Base-by-base conservation (phyloP, 2,888 invertebrate genomes). In the Meteorus cinctellus region DNA sequence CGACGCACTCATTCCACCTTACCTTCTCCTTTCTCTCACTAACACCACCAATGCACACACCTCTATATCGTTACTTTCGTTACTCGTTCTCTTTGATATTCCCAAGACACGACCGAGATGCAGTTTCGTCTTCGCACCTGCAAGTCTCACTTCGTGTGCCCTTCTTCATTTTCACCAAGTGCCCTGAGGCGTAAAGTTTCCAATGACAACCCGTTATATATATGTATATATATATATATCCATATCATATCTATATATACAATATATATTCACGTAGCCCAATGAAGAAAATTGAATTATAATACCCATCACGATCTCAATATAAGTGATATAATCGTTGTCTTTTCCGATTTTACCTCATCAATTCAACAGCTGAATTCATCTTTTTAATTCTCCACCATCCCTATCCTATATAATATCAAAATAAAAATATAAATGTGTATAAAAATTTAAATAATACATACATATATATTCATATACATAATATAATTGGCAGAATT, bases 81-180 rank as follows among this genome's bases (percentile, higher is more conserved):
- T 67, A 34, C 59, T 75, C 48, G 31, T 59, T 72, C 67, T 76
- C 72, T 72, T 76, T 76, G 72, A 72, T 76, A 76, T 76, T 76
- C 76, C 76, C 76, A 60, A 34, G 76, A 71, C 71, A 48, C 76
- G 60, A 60, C 67, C 36, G 67, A n/a, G 72, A 67, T 72, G 76
- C 67, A 72, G 72, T 75, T 66, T 72, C 72, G 62, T 76, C 60
- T 74, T 71, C 62, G 59, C 76, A 68, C 76, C 69, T 70, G 69
- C 55, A 31, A 74, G 48, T 36, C 74, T 68, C 63, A 29, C 31
- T 62, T 41, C 31, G 1, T n/a, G 55, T 71, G 36, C 60, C 27
- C 60, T 71, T 62, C 60, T 51, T 76, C 67, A 75, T 71, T 66
- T 70, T 75, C 59, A 66, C 66, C 55, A 71, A 71, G 51, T 62